Base-by-base conservation (phyloP, 2,888 invertebrate species). In the Limnephilus auricula region DNA sequence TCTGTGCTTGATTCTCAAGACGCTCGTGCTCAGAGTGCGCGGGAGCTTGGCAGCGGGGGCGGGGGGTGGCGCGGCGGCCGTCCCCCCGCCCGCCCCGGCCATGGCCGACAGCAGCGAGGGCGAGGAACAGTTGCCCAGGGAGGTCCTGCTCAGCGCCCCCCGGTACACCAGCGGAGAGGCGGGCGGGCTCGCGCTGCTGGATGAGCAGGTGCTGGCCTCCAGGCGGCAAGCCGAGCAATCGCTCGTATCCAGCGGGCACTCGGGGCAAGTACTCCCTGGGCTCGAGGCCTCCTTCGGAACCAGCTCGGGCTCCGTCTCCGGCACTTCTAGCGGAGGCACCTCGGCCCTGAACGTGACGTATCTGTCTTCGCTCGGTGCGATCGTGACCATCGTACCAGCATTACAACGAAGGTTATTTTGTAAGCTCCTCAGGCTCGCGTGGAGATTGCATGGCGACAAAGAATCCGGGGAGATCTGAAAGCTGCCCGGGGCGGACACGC, bases 1-100 rank as follows among this genome's bases (percentile, higher is more conserved):
- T 94, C 98, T 96, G 94, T 97, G 97, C 94, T 98, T 97, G 94
- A 98, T 97, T 94, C 98, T 96, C 89, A 98, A 96, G 79, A 97
- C 98, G 94, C 98, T 98, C 93, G 98, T 98, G 94, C 98, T 98
- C 93, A 97, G 96, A 18, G 97, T 98, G 93, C 98, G 96, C 5
- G 97, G 97, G 93, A 97, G 95, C 91, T 96, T 96, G 84, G 94
- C 94, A 45, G 93, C 92, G 89, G 93, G 93, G 65, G 93, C 92
- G 45, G 94, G 94, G 79, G 93, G 93, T 45, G 90, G 93, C 83
- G 92, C 94, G 93, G 88, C 94, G 94, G 90, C 91, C 79, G 65
- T 93, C 18, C 80, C 83, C 32, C 90, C 91, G n/a, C 89, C 89
- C 94, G 95, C 95, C 93, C 90, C 94, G 94, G 93, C 94, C 91